Evolutionary conservation across 2,888 invertebrate genomes (phyloP), one percentile per base, ranked within the genome.

Genomic region (Muscina levida): DNA sequence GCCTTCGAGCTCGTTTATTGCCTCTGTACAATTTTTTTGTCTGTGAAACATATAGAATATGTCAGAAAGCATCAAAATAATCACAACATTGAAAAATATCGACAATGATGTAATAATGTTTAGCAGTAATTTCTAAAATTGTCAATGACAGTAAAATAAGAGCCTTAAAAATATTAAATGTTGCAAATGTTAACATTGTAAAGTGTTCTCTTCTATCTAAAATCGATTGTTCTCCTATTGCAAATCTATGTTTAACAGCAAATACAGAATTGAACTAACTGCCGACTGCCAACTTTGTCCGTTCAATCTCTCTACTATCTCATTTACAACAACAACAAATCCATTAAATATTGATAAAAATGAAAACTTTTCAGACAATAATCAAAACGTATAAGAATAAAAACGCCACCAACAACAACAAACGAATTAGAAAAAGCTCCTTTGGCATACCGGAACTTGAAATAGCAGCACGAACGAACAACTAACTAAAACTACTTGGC

Each of bases 301-400:
- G n/a, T n/a, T n/a, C n/a, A n/a, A n/a, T n/a, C n/a, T n/a, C n/a
- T n/a, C 17, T 19, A 19, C n/a, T 48, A 48, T 48, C 22, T 19
- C 19, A 19, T 48, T 48, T 48, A 48, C 17, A 44, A 10, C 13
- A 44, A 11, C 6, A 46, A 46, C 17, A 53, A 51, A 67, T 68
- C 22, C 59, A 48, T 72, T 72, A 74, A 57, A 46, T 67, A 74
- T 67, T 48, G 66, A 74, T 67, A 57, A 67, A 57, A 67, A 24
- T 37, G 59, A 70, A 73, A 75, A 75, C 62, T 75, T 75, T 75
- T 8, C 75, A 75, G 75, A 75, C 75, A 65, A 70, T 75, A 48
- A 68, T 48, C 39, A 51, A 59, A 46, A 17, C 3, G 31, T n/a
- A n/a, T n/a, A n/a, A 53, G 56, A 53, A 39, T 10, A 24, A 71